Evolutionary conservation across 2,888 invertebrate genomes (phyloP).

Genomic region (Thalpophila matura): DNA sequence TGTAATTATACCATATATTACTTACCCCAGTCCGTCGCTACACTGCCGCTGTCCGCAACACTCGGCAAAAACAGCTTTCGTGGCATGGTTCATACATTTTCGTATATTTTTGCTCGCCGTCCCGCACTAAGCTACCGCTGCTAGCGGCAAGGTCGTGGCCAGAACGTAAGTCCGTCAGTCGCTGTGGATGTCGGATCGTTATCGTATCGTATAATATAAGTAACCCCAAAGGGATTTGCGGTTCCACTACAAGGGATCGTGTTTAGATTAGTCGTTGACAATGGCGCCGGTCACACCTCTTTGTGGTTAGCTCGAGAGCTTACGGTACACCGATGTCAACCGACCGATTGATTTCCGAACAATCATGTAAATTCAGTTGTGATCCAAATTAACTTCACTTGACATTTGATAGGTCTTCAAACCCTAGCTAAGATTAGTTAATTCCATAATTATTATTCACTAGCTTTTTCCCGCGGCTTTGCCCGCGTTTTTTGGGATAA

Average conservation of each 20-base stretch:
- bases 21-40: too few species aligned
- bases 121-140: too few species aligned
- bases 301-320: slow-evolving; percentile 57
- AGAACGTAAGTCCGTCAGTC: too few species aligned
- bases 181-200: background rate
- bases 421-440: slow-evolving; percentile 6
- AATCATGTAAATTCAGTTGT: slow-evolving; percentile 43
- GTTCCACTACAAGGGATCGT: slow-evolving; percentile 34
- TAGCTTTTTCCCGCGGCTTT: too few species aligned
- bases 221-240: slow-evolving; percentile 12
- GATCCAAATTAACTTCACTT: slow-evolving; percentile 12
- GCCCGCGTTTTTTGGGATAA: too few species aligned
- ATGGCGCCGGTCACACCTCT: slow-evolving; percentile 56
- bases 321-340: slow-evolving; percentile 39
- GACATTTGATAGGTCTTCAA: background rate
- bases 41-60: too few species aligned
- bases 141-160: too few species aligned
- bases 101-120: too few species aligned
- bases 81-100: too few species aligned
- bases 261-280: slow-evolving; percentile 58
- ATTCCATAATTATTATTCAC: background rate
- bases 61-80: too few species aligned
- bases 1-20: too few species aligned
- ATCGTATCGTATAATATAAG: slow-evolving; percentile 1
- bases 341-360: slow-evolving; percentile 43